A percentile compares a stretch with the other conserved stretches of the same genome.
phyloP scores from a whole-genome alignment of 2,113 vertebrate genomes.

The Carassius carassius region DNA sequence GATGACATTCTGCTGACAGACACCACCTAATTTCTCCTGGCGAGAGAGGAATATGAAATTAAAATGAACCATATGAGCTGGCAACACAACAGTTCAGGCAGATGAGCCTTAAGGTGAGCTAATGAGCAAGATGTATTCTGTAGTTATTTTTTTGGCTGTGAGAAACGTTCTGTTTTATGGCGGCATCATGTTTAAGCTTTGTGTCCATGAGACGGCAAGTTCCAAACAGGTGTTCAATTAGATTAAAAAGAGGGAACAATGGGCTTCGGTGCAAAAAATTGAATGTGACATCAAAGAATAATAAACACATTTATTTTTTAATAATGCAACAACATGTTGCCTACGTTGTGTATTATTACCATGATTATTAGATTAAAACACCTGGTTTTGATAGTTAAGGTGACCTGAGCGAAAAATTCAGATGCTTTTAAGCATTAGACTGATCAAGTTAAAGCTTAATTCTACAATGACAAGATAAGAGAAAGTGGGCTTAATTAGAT shows the following conservation, averaged over 20 bases:
- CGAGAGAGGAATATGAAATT: slow-evolving; percentile 58
- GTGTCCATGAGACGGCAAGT: slow-evolving; percentile 55
- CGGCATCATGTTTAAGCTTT: slow-evolving; percentile 39
- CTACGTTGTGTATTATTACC: not conserved
- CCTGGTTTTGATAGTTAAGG: slow-evolving; percentile 58
- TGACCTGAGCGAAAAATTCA: not conserved
- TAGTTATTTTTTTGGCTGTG: slow-evolving; percentile 53
- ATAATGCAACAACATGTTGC: slow-evolving; percentile 48
- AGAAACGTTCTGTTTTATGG: slow-evolving; percentile 52
- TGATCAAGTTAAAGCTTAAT: slow-evolving; percentile 24
- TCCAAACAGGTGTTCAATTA: slow-evolving; percentile 75
- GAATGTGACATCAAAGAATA: slow-evolving; percentile 69
- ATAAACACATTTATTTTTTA: slow-evolving; percentile 47
- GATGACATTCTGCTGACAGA: slow-evolving; percentile 55
- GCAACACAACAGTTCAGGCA: slow-evolving; percentile 54
- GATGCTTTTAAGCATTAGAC: not conserved
- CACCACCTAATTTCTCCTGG: slow-evolving; percentile 48
- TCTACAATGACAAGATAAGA: slow-evolving; percentile 26
- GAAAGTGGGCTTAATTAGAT: slow-evolving; percentile 44
- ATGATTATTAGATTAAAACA: slow-evolving; percentile 58
- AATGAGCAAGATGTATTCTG: slow-evolving; percentile 58
- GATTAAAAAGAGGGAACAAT: slow-evolving; percentile 53
- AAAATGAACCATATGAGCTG: slow-evolving; percentile 61
- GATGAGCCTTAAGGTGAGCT: slow-evolving; percentile 57
- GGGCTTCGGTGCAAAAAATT: slow-evolving; percentile 51